These are phyloP conservation scores for Notolepis coatsorum DNA, from an alignment of 2,797 vertebrate genomes.

Conservation along the genomic window DNA sequence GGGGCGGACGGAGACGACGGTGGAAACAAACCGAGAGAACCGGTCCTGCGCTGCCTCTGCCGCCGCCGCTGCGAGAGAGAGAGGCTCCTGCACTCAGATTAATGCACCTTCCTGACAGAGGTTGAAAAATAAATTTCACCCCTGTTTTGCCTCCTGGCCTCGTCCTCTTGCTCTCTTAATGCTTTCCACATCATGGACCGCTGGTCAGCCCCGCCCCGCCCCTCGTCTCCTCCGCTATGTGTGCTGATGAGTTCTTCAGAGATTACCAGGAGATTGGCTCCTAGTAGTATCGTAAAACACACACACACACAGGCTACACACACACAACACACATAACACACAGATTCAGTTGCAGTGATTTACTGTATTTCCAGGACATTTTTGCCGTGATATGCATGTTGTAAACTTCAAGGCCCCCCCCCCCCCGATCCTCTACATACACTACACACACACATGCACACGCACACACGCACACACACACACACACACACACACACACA, in stretches of 20 bases:
- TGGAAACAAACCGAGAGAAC: too few relatives aligned
- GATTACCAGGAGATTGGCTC: too few relatives aligned
- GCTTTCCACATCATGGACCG: slow-evolving; percentile 63
- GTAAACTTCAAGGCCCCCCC: too few relatives aligned
- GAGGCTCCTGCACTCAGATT: slow-evolving; percentile 90
- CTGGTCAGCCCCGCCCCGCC: slow-evolving; percentile 11
- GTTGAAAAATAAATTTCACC: slow-evolving; percentile 80
- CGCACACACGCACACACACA: slow-evolving; percentile 15
- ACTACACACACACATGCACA: background rate
- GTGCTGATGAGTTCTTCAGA: too few relatives aligned
- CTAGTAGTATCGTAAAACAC: too few relatives aligned
- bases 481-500: slow-evolving; percentile 17
- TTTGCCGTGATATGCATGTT: too few relatives aligned
- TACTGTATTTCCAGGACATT: too few relatives aligned
- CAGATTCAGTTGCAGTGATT: too few relatives aligned
- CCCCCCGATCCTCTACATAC: slow-evolving; percentile 46
- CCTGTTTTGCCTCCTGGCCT: slow-evolving; percentile 70
- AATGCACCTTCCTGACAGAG: slow-evolving; percentile 86
- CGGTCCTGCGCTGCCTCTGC: too few relatives aligned
- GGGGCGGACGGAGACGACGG: slow-evolving; percentile 79
- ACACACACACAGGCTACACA: too few relatives aligned
- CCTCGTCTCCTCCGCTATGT: too few relatives aligned
- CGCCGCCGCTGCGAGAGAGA: slow-evolving; percentile 87
- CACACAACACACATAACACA: too few relatives aligned
- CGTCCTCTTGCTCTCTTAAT: slow-evolving; percentile 66